Base-by-base conservation (phyloP, 2,888 invertebrate genomes). In the Alloplasta piceator region DNA sequence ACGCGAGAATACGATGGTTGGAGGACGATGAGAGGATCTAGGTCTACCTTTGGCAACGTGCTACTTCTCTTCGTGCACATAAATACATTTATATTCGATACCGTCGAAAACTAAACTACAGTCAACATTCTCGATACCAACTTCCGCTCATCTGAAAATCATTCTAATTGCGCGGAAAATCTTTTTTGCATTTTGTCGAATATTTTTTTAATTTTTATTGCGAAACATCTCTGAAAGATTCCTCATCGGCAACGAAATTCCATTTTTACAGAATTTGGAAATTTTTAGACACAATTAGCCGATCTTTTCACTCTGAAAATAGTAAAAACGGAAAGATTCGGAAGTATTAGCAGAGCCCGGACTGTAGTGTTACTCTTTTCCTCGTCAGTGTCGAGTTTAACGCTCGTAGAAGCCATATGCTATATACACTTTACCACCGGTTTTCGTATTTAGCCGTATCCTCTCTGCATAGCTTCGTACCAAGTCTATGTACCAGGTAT, bases 381-480 rank as follows among this genome's bases (percentile, higher is more conserved):
- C 26, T 26, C 26, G 26, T 26, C 1, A 26, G 26, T 26, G 68
- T 6, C 12, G 7, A 68, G n/a, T 48, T 10, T 6, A 26, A 10
- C 9, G 12, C 38, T 70, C 12, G 2, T 9, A 46, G 12, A 38
- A 70, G 3, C 61, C 4, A 39, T 26, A 9, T 48, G 6, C 55
- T 1, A 16, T 50, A 39, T 50, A 60, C 12, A 60, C 39, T n/a
- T 6, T 58, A 16, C 39, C 39, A 71, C 39, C 16, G 16, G 14
- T 52, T 6, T 6, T 52, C 14, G 41, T 68, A 67, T 75, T 67
- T 60, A 41, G 41, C 36, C 26, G 67, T 39, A 10, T 41, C 9
- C 16, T 75, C 60, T 60, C 36, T 67, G 39, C 58, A n/a, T 39
- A n/a, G 66, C 60, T 12, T 58, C 48, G 38, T 67, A 74, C 46